Evolutionary conservation across 2,888 invertebrate genomes (phyloP), one percentile per base, ranked within the genome.

Genomic region (Dyspetes luteomarginatus): DNA sequence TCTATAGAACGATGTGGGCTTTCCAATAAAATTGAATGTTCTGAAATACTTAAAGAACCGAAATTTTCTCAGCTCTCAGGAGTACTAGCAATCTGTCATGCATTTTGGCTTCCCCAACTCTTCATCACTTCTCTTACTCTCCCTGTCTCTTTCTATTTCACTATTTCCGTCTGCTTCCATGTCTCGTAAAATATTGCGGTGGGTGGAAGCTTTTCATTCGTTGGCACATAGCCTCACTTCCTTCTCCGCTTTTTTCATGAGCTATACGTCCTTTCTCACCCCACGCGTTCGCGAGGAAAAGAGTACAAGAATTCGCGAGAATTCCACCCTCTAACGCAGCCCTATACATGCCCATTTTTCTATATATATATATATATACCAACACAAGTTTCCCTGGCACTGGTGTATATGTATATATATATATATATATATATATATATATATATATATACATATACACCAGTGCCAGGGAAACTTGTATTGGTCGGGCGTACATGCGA

Each of bases 161-260:
- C 65, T 15, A 45, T 48, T 45, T 17, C 22, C n/a, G 9, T 36
- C 3, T 17, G 7, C 4, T 19, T 7, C 64, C 64, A 19, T 26
- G 22, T 28, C 36, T 26, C 41, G 72, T 12, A 68, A 67, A 78
- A 60, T 72, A 78, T 65, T 78, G 64, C 71, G 15, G 12, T 22
- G 52, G 52, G 56, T 71, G 52, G 50, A 73, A 78, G 72, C 78
- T 78, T 78, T 78, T 55, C 67, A 67, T 60, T 73, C 72, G 41
- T 58, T 52, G 24, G 58, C 41, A 58, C 60, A 65, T 58, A 48
- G 26, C 15, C 72, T 60, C 55, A 17, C 65, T 65, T 67, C 41
- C 22, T 72, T 28, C 55, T 56, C 26, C 56, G 22, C 36, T 65
- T 45, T 30, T 19, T 36, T 12, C 36, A 36, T 12, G 36, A 36